A percentile compares a stretch with the other conserved stretches of the same genome.
These are phyloP conservation scores for Helicoverpa zea DNA, from an alignment of 1,140 invertebrate species.

Conservation along the genomic window DNA sequence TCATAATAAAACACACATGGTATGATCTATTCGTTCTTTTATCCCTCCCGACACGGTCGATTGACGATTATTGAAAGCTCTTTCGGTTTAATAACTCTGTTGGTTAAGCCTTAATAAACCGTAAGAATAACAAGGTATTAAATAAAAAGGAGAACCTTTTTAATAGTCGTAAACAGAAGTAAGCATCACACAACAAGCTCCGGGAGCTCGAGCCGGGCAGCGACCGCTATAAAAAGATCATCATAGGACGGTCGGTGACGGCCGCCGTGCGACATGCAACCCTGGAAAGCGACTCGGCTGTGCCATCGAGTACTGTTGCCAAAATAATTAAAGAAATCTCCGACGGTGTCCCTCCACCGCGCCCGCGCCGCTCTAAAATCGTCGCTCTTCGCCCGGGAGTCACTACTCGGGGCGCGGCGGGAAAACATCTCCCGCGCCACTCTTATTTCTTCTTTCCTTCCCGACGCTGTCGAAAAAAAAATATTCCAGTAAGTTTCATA, in stretches of 20 bases:
- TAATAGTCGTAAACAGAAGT: constrained; percentile 57
- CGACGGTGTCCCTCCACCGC: constrained; percentile 84
- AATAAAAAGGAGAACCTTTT: constrained; percentile 51
- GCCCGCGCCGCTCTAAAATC: constrained; percentile 90
- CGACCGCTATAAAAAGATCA: constrained; percentile 87
- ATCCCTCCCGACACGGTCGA: constrained; percentile 23
- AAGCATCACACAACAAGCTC: constrained; percentile 57
- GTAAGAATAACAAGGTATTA: constrained; percentile 6
- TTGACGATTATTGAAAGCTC: constrained; percentile 38
- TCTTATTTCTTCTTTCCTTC: constrained; percentile 86
- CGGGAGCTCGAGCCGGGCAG: constrained; percentile 82
- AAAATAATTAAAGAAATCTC: constrained; percentile 92
- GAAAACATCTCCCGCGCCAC: constrained; percentile 85
- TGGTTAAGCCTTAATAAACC: background rate
- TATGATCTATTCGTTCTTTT: constrained; percentile 35
- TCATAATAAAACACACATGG: constrained; percentile 37
- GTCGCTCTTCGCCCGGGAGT: constrained; percentile 89
- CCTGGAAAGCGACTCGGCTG: constrained; percentile 86
- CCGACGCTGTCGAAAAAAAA: constrained; percentile 83
- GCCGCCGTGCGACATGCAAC: constrained; percentile 85
- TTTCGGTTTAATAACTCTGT: constrained; percentile 13
- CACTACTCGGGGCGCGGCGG: constrained; percentile 85
- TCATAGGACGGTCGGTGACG: constrained; percentile 83
- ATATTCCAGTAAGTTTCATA: constrained; percentile 84
- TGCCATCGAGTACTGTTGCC: constrained; percentile 88